Percentiles rank a stretch among this genome's conserved stretches.
Conservation (phyloP, 2,888 invertebrate species). For the Ethmia dodecea region DNA sequence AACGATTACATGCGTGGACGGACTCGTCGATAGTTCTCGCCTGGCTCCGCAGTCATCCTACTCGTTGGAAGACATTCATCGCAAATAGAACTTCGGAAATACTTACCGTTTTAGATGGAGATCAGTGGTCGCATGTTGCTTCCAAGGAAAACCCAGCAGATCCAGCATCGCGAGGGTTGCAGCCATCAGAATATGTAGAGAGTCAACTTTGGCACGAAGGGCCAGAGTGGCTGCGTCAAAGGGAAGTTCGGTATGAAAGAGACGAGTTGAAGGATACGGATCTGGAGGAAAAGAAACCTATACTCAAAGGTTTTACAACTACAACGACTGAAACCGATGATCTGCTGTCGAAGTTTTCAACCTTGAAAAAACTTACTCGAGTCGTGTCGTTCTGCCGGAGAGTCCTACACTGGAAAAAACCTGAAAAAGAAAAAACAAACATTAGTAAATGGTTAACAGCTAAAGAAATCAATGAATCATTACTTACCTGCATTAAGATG, state of each 20-base stretch:
- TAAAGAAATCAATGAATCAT: neutral
- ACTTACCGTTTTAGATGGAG: neutral
- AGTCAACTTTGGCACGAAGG: neutral
- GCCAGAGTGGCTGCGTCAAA: neutral
- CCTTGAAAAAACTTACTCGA: neutral
- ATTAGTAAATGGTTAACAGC: slow-evolving; percentile 1
- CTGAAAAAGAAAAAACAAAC: neutral
- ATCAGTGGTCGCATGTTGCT: neutral
- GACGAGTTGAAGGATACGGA: neutral
- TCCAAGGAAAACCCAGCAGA: neutral
- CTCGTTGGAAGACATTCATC: slow-evolving; percentile 13
- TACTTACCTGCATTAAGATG: neutral
- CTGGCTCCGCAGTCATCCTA: slow-evolving; percentile 13
- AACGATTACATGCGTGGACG: neutral
- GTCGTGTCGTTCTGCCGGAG: neutral
- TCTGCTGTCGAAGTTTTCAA: neutral
- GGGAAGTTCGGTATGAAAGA: neutral
- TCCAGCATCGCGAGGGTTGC: neutral
- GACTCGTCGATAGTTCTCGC: slow-evolving; percentile 13
- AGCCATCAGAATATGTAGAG: neutral
- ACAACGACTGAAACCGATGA: neutral
- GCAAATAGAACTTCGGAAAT: slow-evolving; percentile 1
- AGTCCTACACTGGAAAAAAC: neutral
- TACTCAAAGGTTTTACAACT: neutral
- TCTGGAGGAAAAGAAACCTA: neutral